Evolutionary conservation across 37 sponge, comb jelly and placozoan species (phyloP), one percentile per base, ranked within the genome.

Genomic region (Crambe crambe): DNA sequence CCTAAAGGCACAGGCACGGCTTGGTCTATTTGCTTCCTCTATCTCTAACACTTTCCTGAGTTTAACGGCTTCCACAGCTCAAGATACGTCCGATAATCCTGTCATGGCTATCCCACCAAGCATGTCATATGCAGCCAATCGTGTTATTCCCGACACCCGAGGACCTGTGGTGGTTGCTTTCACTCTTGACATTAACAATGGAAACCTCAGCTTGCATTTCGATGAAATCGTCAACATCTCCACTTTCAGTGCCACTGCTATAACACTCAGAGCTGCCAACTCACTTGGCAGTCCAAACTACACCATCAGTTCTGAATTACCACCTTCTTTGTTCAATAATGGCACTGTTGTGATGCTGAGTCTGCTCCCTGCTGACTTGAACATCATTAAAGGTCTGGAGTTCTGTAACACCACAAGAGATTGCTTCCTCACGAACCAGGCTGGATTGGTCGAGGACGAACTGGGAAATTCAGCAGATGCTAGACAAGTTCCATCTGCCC

Each of bases 131-230:
- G 87, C 74, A 63, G 94, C 89, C 42, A 42, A 39, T 25, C 40
- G 20, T 25, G 82, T 94, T 17, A 62, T 87, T 39, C 68, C 77
- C 35, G 95, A 94, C 62, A 85, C 81, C 32, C 67, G 84, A 35
- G 95, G 94, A 12, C 93, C 97, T 17, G 36, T 75, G 3, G 83
- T 96, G 40, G 79, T 89, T 20, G 86, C 94, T 2, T 96, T 90
- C 64, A 80, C 76, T 41, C 86, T 96, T 60, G 97, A 96, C 59
- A 78, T 96, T 71, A 76, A 90, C 70, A 88, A 76, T 54, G 97
- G 94, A 34, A 90, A 89, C 71, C 58, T 96, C 0, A 86, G 91
- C 21, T 59, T 96, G 20, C 93, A 89, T 39, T 96, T 96, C 84
- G 87, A 89, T 84, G 91, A 96, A 77, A 58, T 82, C 12, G 81